Percentiles rank a stretch among this genome's conserved stretches.
These are phyloP conservation scores for Darwinula stevensoni DNA, from an alignment of 2,888 invertebrate genomes.

Conservation along the genomic window DNA sequence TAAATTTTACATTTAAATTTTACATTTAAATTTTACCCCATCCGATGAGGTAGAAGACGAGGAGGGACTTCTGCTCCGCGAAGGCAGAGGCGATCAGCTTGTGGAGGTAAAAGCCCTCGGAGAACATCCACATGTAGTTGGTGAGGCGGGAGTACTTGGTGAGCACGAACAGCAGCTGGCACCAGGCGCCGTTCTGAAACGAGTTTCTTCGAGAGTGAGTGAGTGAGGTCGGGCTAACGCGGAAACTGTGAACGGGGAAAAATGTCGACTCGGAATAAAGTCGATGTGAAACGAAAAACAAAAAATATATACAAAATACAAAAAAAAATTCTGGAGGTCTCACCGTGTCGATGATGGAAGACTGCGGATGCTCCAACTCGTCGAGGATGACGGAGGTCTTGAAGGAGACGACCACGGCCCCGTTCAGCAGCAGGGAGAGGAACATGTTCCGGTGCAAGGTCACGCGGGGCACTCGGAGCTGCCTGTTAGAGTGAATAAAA, in stretches of 20 bases:
- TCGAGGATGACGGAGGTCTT: conserved; percentile 9
- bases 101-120: conserved; percentile 20
- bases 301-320: too few relatives aligned
- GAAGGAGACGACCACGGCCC: conserved; percentile 11
- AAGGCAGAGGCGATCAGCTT: conserved; percentile 19
- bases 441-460: conserved; percentile 19
- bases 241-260: too few relatives aligned
- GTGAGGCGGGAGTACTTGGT: conserved; percentile 15
- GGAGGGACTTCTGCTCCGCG: conserved; percentile 12
- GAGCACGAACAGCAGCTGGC: conserved; percentile 13
- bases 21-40: background rate
- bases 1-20: background rate
- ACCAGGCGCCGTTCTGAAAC: conserved; percentile 8
- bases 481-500: too few relatives aligned
- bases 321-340: too few relatives aligned
- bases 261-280: too few relatives aligned
- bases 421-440: conserved; percentile 16
- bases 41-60: background rate
- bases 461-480: conserved; percentile 17
- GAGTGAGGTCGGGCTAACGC: too few relatives aligned
- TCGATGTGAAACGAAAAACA: too few relatives aligned
- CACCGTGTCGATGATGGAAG: too few relatives aligned
- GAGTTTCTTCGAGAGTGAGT: too few relatives aligned
- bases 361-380: too few relatives aligned
- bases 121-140: conserved; percentile 23